Conservation (phyloP, 2,797 vertebrate genomes). For the Bryconaethiops microstoma region DNA sequence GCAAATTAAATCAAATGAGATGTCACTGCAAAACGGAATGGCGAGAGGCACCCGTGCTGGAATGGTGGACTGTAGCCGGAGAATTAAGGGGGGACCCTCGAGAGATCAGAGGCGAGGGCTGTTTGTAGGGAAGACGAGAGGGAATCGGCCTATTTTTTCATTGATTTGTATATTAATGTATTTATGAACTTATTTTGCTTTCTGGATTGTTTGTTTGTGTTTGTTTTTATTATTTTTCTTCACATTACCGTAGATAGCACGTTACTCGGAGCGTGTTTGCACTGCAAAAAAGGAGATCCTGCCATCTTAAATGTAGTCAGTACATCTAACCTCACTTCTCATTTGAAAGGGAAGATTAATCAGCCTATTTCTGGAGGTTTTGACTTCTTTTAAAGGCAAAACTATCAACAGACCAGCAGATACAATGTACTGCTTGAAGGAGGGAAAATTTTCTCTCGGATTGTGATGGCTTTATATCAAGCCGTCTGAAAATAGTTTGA, state of each 20-base stretch:
- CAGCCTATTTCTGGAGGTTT: too few species aligned
- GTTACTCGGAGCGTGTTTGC: slow-evolving; percentile 31
- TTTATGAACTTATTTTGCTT: too few species aligned
- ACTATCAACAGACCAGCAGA: too few species aligned
- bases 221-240: slow-evolving; percentile 2
- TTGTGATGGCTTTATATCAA: too few species aligned
- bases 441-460: too few species aligned
- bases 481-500: too few species aligned
- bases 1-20: slow-evolving; percentile 68
- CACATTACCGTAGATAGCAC: slow-evolving; percentile 41
- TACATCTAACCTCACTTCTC: background rate
- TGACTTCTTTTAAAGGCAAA: too few species aligned
- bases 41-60: slow-evolving; percentile 44
- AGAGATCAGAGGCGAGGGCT: slow-evolving; percentile 52
- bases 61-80: slow-evolving; percentile 42
- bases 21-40: slow-evolving; percentile 62
- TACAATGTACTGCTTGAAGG: too few species aligned
- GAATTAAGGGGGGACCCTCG: slow-evolving; percentile 57
- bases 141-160: slow-evolving; percentile 41
- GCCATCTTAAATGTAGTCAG: background rate
- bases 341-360: background rate
- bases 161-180: background rate
- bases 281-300: background rate
- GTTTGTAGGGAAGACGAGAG: slow-evolving; percentile 40
- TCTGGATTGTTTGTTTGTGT: too few species aligned